A percentile compares a stretch with the other conserved stretches of the same genome.
These are phyloP conservation scores for Cyphotilapia sp. DNA, from an alignment of 2,113 vertebrate genomes.

Conservation along the genomic window DNA sequence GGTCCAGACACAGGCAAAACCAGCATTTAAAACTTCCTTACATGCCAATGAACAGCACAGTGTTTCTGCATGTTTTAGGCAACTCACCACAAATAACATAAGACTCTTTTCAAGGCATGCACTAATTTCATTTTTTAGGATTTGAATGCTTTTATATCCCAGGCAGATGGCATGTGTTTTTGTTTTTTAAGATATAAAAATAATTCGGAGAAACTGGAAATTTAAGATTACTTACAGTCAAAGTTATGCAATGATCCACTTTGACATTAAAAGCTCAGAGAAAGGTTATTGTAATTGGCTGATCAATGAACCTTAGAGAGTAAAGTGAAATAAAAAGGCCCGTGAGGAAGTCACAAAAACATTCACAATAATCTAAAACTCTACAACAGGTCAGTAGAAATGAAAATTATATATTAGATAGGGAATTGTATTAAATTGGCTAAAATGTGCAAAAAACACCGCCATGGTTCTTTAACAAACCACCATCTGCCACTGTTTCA, in stretches of 20 bases:
- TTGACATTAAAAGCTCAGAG: not conserved
- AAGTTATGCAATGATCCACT: not conserved
- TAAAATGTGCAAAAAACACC: constrained; percentile 13
- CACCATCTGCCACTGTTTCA: not conserved
- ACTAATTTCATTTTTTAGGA: not conserved
- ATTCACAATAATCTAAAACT: not conserved
- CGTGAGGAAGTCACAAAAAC: not conserved
- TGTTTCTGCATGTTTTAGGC: constrained; percentile 1
- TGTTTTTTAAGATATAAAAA: not conserved
- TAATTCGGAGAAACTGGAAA: not conserved
- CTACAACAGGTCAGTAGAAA: not conserved
- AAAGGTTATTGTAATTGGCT: not conserved
- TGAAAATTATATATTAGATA: not conserved
- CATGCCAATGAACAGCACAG: not conserved
- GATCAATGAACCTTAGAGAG: not conserved
- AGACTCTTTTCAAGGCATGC: not conserved
- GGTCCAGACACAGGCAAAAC: not conserved
- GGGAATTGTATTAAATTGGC: not conserved
- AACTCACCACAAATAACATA: not conserved
- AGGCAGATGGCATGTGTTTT: not conserved
- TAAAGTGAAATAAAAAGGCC: not conserved
- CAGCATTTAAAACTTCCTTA: not conserved
- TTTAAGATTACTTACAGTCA: not conserved
- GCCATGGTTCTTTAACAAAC: not conserved
- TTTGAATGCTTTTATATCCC: not conserved